These are phyloP conservation scores for Siniperca obscura DNA, from an alignment of 2,797 vertebrate genomes.

Conservation along the genomic window DNA sequence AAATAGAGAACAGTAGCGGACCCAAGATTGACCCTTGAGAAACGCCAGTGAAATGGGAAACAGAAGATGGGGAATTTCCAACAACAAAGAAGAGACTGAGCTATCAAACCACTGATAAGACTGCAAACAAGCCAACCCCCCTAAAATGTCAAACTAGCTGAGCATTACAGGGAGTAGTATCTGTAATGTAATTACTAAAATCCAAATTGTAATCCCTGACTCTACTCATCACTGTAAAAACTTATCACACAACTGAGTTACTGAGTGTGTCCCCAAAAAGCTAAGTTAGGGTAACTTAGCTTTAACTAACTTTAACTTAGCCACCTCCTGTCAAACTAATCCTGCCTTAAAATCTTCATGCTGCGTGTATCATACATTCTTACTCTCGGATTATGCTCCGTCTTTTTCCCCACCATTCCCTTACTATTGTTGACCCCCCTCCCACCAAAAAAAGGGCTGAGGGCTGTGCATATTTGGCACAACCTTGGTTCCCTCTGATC, in stretches of 20 bases:
- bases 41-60: no score
- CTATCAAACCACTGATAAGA: not conserved
- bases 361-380: slow-evolving; percentile 28
- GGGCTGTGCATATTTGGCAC: slow-evolving; percentile 62
- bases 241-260: not conserved
- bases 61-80: no score
- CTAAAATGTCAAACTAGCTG: not conserved
- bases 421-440: slow-evolving; percentile 23
- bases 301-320: no score
- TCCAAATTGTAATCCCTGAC: not conserved
- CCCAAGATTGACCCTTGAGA: no score
- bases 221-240: not conserved
- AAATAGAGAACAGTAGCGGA: no score
- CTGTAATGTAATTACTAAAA: not conserved
- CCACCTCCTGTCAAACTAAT: slow-evolving; percentile 15
- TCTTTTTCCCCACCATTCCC: slow-evolving; percentile 16
- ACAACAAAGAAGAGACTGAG: not conserved
- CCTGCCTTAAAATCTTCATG: slow-evolving; percentile 24
- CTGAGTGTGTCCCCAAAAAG: not conserved
- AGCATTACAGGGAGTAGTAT: no score
- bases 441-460: slow-evolving; percentile 21
- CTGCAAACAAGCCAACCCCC: no score
- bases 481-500: slow-evolving; percentile 51
- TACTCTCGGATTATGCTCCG: slow-evolving; percentile 31
- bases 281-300: no score